Percentiles rank a stretch among this genome's conserved stretches.
Evolutionary conservation across 2,797 vertebrate genomes (phyloP).

Genomic region (Semaprochilodus insignis): DNA sequence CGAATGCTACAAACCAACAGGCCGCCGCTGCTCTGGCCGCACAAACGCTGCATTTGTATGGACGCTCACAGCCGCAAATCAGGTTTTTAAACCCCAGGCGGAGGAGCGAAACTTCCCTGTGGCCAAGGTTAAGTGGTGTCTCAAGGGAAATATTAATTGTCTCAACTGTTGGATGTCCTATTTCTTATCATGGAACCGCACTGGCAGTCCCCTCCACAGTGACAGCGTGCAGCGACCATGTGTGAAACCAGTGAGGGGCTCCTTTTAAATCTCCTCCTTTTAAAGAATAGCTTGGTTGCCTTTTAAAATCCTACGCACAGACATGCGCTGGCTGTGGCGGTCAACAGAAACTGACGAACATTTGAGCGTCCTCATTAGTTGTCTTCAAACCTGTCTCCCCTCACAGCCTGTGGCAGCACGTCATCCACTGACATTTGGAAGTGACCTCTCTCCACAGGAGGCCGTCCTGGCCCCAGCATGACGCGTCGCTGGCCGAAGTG

Average conservation of each 20-base stretch:
- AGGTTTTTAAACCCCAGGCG: slow-evolving; percentile 61
- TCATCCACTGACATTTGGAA: slow-evolving; percentile 72
- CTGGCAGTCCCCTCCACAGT: neutral
- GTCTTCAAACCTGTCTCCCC: slow-evolving; percentile 56
- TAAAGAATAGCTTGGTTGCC: too few species aligned
- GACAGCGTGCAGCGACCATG: neutral
- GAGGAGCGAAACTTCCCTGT: slow-evolving; percentile 59
- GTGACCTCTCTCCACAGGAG: slow-evolving; percentile 64
- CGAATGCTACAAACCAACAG: slow-evolving; percentile 29
- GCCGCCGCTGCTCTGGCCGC: slow-evolving; percentile 44
- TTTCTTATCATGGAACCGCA: slow-evolving; percentile 43
- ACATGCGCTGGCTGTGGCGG: neutral
- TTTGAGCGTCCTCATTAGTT: slow-evolving; percentile 61
- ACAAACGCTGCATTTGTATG: slow-evolving; percentile 61
- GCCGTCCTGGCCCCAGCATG: slow-evolving; percentile 56
- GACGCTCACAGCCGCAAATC: slow-evolving; percentile 65
- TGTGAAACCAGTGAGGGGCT: neutral
- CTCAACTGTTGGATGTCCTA: slow-evolving; percentile 54
- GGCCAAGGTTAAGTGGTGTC: slow-evolving; percentile 65
- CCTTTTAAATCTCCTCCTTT: neutral
- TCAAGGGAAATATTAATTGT: slow-evolving; percentile 56
- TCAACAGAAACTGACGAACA: neutral
- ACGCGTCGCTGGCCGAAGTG: slow-evolving; percentile 10
- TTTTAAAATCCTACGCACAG: too few species aligned
- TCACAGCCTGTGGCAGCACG: slow-evolving; percentile 55